Base-by-base conservation (phyloP, 2,113 vertebrate species). In the Hippocampus comes region DNA sequence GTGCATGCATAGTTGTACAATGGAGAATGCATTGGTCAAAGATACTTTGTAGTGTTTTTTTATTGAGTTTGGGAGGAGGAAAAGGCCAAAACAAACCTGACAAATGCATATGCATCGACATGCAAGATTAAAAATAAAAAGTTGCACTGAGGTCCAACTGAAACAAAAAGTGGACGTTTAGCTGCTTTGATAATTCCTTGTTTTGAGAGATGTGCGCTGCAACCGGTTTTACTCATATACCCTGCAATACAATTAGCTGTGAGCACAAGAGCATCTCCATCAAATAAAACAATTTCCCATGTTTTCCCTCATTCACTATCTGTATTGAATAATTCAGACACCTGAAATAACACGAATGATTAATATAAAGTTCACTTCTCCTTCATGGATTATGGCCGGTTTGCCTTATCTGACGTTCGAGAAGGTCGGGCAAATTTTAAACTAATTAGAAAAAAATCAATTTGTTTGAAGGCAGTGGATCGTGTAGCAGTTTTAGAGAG, bases 311-410 rank as follows among this genome's bases (percentile, higher is more conserved):
- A 75, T 59, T 77, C 46, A 34, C 55, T 38, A 68, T 79, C 68
- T 21, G 9, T 38, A 76, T 49, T 61, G 68, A 78, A 72, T 75
- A 67, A 83, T 82, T 85, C 68, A 76, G 63, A 76, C 17, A 63
- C 30, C 82, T 80, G 78, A 27, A 73, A 55, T 70, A 68, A 85
- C 65, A 73, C 63, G 67, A 81, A 75, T 68, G 27, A 82, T 63
- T 71, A 43, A 76, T 82, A 74, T 73, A 77, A 78, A 64, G 65
- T 71, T 38, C 70, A 51, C 43, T 72, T 64, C 64, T 23, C 75
- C 48, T 63, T 61, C 25, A 68, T 67, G 41, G 0, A 18, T 67
- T n/a, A 59, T 79, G 78, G 71, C 77, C n/a, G 12, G 48, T 71
- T 70, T 71, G 38, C 70, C 67, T 71, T 61, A n/a, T 70, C 72